Evolutionary conservation across 2,888 invertebrate genomes (phyloP).

Genomic region (Amphipoea oculea): DNA sequence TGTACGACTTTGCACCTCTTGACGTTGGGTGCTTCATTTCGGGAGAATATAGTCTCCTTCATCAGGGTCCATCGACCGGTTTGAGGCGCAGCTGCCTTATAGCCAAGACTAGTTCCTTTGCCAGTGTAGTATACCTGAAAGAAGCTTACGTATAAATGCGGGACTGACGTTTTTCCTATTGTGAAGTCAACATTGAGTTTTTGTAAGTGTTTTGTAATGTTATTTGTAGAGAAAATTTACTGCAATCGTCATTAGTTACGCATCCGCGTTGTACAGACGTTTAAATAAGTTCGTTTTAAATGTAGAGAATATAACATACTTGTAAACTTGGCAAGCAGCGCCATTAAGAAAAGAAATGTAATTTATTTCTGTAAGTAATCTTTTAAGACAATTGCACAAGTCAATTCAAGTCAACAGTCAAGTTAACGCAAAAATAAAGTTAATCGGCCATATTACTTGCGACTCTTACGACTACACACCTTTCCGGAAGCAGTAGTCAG

Average conservation of each 20-base stretch:
- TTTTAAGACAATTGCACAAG: neutral
- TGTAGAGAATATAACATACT: neutral
- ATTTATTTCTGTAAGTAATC: neutral
- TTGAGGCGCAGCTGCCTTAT: conserved; percentile 91
- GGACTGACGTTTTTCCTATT: neutral
- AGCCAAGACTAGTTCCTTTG: conserved; percentile 95
- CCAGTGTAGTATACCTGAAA: conserved; percentile 95
- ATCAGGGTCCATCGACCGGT: conserved; percentile 92
- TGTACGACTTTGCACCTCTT: conserved; percentile 84
- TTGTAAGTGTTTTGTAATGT: neutral
- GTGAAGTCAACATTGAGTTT: neutral
- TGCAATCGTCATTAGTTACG: neutral
- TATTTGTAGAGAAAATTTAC: neutral
- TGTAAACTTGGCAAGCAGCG: neutral
- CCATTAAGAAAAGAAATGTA: neutral
- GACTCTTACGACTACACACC: conserved; percentile 82
- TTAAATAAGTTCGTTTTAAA: neutral
- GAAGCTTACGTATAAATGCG: neutral
- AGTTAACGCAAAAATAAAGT: neutral
- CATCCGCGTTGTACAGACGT: neutral
- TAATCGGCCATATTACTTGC: neutral
- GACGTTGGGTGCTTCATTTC: conserved; percentile 80
- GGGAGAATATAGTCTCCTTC: conserved; percentile 85
- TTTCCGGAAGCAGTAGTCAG: conserved; percentile 96
- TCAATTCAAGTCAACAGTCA: neutral